Evolutionary conservation across 2,888 invertebrate genomes (phyloP).

Genomic region (Artemia sp.): DNA sequence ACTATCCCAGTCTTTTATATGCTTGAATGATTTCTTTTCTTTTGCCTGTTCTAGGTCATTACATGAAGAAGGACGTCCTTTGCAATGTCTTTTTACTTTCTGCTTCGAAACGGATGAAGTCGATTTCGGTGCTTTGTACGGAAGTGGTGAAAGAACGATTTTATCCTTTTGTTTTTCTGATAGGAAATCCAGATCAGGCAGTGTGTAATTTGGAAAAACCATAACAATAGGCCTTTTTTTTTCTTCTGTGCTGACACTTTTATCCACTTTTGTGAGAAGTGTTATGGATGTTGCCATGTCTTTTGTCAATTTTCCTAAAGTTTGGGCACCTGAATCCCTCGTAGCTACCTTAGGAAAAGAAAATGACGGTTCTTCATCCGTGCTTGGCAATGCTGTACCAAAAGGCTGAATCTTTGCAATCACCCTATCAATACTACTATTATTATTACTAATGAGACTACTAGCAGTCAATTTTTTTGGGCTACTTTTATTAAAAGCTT

Average conservation of each 20-base stretch:
- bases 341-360: background rate
- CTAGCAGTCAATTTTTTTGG: constrained; percentile 1
- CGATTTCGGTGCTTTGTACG: background rate
- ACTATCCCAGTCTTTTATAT: constrained; percentile 85
- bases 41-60: constrained; percentile 63
- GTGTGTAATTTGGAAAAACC: constrained; percentile 72
- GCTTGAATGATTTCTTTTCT: constrained; percentile 55
- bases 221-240: constrained; percentile 45
- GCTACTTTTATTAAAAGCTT: background rate
- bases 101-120: background rate
- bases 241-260: constrained; percentile 12
- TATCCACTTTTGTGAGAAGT: background rate
- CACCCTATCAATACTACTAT: constrained; percentile 20
- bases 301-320: constrained; percentile 10
- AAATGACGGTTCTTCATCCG: constrained; percentile 20
- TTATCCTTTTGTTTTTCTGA: constrained; percentile 34
- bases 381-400: constrained; percentile 20
- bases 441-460: constrained; percentile 12
- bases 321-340: constrained; percentile 16
- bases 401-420: constrained; percentile 23
- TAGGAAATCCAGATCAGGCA: constrained; percentile 73
- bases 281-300: constrained; percentile 12
- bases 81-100: constrained; percentile 27
- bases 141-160: constrained; percentile 21
- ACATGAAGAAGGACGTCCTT: constrained; percentile 49